These are phyloP conservation scores for Cyclura pinguis DNA, from an alignment of 2,797 vertebrate species.

Conservation along the genomic window DNA sequence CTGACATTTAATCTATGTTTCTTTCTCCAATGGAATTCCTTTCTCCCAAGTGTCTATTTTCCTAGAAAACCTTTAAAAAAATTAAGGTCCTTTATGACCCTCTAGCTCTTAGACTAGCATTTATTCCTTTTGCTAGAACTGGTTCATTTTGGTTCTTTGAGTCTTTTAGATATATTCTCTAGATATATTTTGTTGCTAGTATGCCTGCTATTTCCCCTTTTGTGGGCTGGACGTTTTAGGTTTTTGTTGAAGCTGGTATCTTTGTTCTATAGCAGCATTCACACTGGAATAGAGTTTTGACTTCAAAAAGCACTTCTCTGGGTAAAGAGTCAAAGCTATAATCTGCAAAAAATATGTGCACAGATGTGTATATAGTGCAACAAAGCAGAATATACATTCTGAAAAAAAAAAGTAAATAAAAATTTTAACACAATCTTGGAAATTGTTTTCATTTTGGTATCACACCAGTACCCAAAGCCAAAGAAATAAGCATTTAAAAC, in stretches of 20 bases:
- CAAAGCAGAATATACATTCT: not conserved
- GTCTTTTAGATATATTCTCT: fast-evolving
- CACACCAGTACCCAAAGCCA: not conserved
- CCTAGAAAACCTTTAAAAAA: not conserved
- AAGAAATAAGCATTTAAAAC: not conserved
- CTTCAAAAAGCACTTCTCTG: not conserved
- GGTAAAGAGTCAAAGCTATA: not conserved
- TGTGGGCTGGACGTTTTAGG: not conserved
- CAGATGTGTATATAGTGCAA: not conserved
- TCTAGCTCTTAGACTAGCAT: conserved; percentile 12
- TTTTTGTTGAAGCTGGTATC: not conserved
- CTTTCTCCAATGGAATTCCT: conserved; percentile 49
- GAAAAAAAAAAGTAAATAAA: not conserved
- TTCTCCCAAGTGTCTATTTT: not conserved
- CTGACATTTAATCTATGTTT: conserved; percentile 49
- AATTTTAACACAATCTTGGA: not conserved
- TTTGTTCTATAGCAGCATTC: not conserved
- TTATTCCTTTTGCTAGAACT: conserved; percentile 7
- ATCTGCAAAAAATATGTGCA: not conserved
- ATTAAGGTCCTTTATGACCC: not conserved
- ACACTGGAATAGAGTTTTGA: not conserved
- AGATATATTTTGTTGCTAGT: not conserved
- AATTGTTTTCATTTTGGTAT: not conserved
- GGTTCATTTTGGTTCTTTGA: not conserved
- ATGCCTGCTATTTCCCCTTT: not conserved